Evolutionary conservation across 92 coral and sea anemone genomes (phyloP), one percentile per base, ranked within the genome.

Genomic region (Epizoanthus rinbou): DNA sequence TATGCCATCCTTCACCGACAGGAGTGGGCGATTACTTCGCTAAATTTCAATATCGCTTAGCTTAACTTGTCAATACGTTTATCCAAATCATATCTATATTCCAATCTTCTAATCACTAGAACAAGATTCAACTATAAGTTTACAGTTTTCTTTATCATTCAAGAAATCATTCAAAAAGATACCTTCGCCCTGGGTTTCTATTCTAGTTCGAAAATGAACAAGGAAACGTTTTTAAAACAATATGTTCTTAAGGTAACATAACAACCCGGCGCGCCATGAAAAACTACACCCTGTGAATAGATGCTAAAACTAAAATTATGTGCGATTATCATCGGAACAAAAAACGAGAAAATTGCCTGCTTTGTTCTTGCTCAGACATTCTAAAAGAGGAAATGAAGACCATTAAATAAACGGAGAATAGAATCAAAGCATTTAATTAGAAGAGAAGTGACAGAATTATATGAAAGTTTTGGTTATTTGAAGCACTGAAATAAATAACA

Each of bases 11-110:
- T 8, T 21, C 6, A 22, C 18, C 64, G 14, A 50, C 14, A 50
- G 37, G 62, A 78, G 82, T 62, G 23, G 58, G 8, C 58, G 72
- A 78, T 78, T 78, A 43, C 56, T 78, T 78, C 24, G 71, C 56
- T 37, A 76, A 62, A 78, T 78, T 78, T 78, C 69, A 62, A 62
- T 78, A 63, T 75, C 25, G 31, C 33, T 4, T 75, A 25, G 68
- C 47, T 75, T 75, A 63, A 78, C 39, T 0, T 62, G 69, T 41
- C 82, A 43, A 6, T 21, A 62, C 23, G 58, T 60, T 78, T 78
- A 65, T 60, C 43, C 54, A 59, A 41, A 76, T 35, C 54, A 50
- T 5, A 35, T 35, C 70, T 60, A 21, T 54, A 1, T 50, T 78
- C 45, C 65, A 22, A 62, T 39, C 60, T 75, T 33, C 28, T 75